Base-by-base conservation (phyloP, 1,140 invertebrate genomes). In the Oryctes rhinoceros region DNA sequence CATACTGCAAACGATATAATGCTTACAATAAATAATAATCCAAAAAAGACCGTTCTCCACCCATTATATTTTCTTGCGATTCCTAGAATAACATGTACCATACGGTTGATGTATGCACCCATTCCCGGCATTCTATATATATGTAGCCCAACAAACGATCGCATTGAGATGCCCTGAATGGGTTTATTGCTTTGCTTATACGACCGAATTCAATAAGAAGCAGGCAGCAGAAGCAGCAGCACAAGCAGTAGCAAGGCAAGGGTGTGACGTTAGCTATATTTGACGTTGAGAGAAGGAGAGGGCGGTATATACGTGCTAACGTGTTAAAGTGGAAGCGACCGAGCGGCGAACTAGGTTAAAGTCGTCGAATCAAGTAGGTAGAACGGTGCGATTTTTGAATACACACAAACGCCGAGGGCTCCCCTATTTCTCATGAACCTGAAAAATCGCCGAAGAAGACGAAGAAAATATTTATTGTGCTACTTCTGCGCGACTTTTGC, bases 131-230 rank as follows among this genome's bases (percentile, higher is more conserved):
- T 67, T 75, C 47, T 65, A 82, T 83, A 48, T 18, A 13, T 13
- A 18, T 53, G n/a, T 6, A 67, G 83, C 83, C 83, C 83, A 85
- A 84, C 83, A 85, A 83, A 83, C 80, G 81, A 80, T 59, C 81
- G 81, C 81, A 85, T 85, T 85, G 85, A 83, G 81, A 85, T 85
- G 83, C 84, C 80, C 82, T 74, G 84, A 84, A 85, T 85, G 83
- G 84, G 84, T 85, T 85, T 85, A 85, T 85, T 85, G 85, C 85
- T 85, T 85, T 82, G 84, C 84, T 85, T 84, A 85, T 85, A 84
- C 84, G 82, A 11, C 84, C 78, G 83, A 85, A 85, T 84, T 85
- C 84, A 85, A 85, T 85, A 85, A 85, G 82, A 83, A 83, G 77
- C 76, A 53, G 59, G 13, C 49, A 18, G 49, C 13, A 13, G 49